These are phyloP conservation scores for Marisa cornuarietis DNA, from an alignment of 1,140 invertebrate species.

Conservation along the genomic window DNA sequence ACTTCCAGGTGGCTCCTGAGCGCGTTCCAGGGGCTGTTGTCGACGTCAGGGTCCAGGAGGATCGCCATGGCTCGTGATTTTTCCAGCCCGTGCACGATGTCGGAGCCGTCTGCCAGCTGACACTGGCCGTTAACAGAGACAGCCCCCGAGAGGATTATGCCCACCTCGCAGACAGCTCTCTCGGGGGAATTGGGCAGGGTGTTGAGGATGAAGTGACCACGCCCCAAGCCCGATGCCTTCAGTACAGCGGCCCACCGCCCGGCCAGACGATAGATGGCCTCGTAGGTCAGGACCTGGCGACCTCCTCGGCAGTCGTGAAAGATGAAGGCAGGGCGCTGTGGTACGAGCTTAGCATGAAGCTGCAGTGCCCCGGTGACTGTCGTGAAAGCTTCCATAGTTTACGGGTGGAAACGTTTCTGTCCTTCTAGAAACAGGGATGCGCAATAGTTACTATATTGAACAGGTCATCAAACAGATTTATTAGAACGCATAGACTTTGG, in stretches of 20 bases:
- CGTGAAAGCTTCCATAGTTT: too few relatives aligned
- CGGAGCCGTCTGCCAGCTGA: constrained; percentile 15
- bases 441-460: too few relatives aligned
- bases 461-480: too few relatives aligned
- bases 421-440: neutral
- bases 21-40: constrained; percentile 1
- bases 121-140: constrained; percentile 14
- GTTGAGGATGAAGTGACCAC: constrained; percentile 4
- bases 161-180: constrained; percentile 9
- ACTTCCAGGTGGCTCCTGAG: neutral
- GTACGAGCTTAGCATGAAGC: too few relatives aligned
- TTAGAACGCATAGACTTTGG: too few relatives aligned
- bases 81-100: neutral
- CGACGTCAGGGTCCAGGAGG: constrained; percentile 10
- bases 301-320: too few relatives aligned
- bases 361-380: too few relatives aligned
- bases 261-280: neutral
- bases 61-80: neutral
- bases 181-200: constrained; percentile 8
- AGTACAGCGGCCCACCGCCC: constrained; percentile 5
- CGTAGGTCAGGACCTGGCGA: too few relatives aligned
- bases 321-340: too few relatives aligned
- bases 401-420: too few relatives aligned
- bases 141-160: neutral
- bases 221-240: neutral